Conservation (phyloP, 2,113 vertebrate genomes). For the Ictalurus furcatus region DNA sequence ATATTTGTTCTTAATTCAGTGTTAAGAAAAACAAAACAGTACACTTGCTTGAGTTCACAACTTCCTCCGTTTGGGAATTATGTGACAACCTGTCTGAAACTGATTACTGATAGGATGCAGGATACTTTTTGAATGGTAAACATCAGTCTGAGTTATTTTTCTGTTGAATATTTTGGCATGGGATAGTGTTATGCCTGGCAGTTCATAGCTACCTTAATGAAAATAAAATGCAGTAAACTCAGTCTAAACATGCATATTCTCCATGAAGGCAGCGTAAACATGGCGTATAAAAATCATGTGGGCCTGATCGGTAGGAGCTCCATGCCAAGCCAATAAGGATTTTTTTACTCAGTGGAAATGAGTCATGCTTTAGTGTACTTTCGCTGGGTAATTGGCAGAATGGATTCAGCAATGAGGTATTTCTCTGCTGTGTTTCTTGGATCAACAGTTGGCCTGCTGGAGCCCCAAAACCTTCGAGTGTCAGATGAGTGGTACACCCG, state of each 20-base stretch:
- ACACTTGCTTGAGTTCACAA: background rate
- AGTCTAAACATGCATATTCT: conserved; percentile 40
- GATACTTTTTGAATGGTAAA: conserved; percentile 3
- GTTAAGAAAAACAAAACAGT: background rate
- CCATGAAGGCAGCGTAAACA: conserved; percentile 38
- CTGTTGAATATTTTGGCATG: conserved; percentile 43
- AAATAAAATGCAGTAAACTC: conserved; percentile 41
- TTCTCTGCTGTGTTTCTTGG: conserved; percentile 41
- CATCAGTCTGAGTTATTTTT: conserved; percentile 38
- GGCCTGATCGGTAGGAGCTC: background rate
- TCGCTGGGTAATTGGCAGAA: conserved; percentile 6
- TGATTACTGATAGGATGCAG: conserved; percentile 6
- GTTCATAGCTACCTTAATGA: conserved; percentile 34
- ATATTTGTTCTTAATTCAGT: background rate
- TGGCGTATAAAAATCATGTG: conserved; percentile 11
- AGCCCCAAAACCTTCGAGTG: conserved; percentile 89
- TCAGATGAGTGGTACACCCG: conserved; percentile 98
- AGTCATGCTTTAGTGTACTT: conserved; percentile 11
- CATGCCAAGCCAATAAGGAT: conserved; percentile 9
- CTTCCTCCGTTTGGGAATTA: background rate
- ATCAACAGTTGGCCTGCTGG: conserved; percentile 81
- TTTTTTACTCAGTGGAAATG: conserved; percentile 18
- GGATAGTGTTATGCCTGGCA: conserved; percentile 15
- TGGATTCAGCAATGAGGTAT: conserved; percentile 14
- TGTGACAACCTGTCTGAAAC: background rate